Evolutionary conservation across 2,797 vertebrate genomes (phyloP), one percentile per base, ranked within the genome.

Genomic region (Acomys russatus): DNA sequence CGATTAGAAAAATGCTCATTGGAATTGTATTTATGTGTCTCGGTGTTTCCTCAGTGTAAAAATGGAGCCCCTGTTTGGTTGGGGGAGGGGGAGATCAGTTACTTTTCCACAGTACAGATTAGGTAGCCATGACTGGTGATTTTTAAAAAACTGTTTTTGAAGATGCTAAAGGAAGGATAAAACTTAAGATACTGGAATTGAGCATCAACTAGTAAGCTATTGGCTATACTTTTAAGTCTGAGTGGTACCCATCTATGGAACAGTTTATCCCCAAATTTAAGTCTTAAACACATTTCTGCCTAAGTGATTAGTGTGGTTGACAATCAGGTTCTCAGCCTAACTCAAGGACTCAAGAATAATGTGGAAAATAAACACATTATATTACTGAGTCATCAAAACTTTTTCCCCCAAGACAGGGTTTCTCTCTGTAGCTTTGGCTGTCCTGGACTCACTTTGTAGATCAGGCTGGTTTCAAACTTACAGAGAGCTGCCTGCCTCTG

Each of bases 101-200:
- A 64, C 88, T 95, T 92, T 95, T 88, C 84, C 91, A 2, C 44
- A 90, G 30, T 68, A 44, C 20, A 71, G 44, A 85, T 33, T 80
- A 54, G 35, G 76, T 73, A 84, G 38, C 77, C 49, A 18, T 73
- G 66, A 56, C 30, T 95, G 54, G 74, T 93, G 49, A 86, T 88
- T 49, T 78, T 77, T 35, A 15, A 88, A 6, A 38, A 87, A 0
- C 71, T n/a, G 33, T 70, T 90, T 95, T 85, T 78, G 88, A 95
- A 93, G 44, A 89, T 77, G 17, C 76, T 96, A 95, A 93, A 91
- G 90, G 54, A 88, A 88, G 63, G 44, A 25, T 83, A 63, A 76
- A 93, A n/a, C 68, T 83, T 74, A 86, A 92, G 44, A 70, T 88
- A 25, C 0, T 83, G 54, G 22, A 49, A 38, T 73, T 68, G 63